Base-by-base conservation (phyloP, 1,140 invertebrate genomes). In the Heliconius nattereri region DNA sequence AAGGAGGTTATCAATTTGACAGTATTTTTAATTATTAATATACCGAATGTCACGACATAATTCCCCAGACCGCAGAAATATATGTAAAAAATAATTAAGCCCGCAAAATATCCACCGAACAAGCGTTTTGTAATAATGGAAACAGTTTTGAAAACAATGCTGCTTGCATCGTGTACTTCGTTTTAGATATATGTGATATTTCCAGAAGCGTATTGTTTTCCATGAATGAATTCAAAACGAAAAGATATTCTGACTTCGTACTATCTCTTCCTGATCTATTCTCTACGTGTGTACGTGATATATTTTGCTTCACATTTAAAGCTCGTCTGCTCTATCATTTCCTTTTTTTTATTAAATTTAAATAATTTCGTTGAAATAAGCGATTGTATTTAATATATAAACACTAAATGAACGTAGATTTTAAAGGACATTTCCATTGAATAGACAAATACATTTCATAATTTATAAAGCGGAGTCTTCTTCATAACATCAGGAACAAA, bases 111-210 rank as follows among this genome's bases (percentile, higher is more conserved):
- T 72, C 13, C 7, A 76, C n/a, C 35, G 32, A 7, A 73, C 40
- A 78, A 78, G 23, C 77, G 35, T 73, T 60, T 26, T 66, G 77
- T 72, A 78, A 66, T 78, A 73, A 72, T 78, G 35, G 35, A 73
- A 73, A 40, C 54, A 78, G 73, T 73, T 78, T 66, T 13, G 23
- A 26, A 73, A 54, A 72, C 71, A 45, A 74, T 73, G 35, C 40
- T 73, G 35, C 23, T 73, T 35, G 77, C 40, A 37, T 74, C 54
- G 35, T 37, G 52, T 32, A 35, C 71, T 77, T 49, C 71, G 71
- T 40, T 60, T 66, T 66, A 40, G 45, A 78, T 57, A 57, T 74
- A 66, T 54, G 54, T 32, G 37, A 73, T 78, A 54, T 37, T 37
- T 71, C 66, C 77, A 78, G 54, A 32, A 66, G 23, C 3, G 29